Conservation (phyloP, 2,113 vertebrate species). For the Gnathonemus longibarbis region DNA sequence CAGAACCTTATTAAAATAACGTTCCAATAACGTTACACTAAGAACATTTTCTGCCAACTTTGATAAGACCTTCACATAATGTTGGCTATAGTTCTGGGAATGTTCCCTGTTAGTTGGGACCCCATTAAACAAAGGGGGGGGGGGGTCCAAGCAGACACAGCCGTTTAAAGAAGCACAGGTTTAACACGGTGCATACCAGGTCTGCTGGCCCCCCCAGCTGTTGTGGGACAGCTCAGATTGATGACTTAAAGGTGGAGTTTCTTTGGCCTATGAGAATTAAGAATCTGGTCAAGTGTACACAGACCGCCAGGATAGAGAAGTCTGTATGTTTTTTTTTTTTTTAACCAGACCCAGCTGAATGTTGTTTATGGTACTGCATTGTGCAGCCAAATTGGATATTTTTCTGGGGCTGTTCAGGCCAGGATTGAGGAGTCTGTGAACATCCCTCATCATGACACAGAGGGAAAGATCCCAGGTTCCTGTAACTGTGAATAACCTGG, state of each 20-base stretch:
- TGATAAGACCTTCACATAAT: neutral
- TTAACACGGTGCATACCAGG: neutral
- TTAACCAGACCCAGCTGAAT: neutral
- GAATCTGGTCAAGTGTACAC: neutral
- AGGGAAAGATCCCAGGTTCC: neutral
- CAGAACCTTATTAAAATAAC: neutral
- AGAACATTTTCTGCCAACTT: neutral
- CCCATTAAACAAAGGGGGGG: neutral
- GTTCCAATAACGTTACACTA: neutral
- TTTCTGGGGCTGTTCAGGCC: neutral
- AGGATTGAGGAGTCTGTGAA: neutral
- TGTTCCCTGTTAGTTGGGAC: neutral
- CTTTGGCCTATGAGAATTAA: neutral
- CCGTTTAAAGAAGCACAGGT: neutral
- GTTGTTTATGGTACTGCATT: neutral
- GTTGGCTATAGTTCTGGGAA: neutral
- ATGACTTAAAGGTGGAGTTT: neutral
- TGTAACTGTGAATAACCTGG: neutral
- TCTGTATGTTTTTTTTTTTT: neutral
- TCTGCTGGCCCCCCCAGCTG: neutral
- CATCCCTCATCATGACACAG: neutral
- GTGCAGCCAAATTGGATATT: neutral
- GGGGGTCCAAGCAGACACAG: neutral
- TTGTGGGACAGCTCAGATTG: neutral
- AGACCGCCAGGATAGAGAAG: neutral